Conservation (phyloP, 2,888 invertebrate genomes). For the Alviniconcha strummeri region DNA sequence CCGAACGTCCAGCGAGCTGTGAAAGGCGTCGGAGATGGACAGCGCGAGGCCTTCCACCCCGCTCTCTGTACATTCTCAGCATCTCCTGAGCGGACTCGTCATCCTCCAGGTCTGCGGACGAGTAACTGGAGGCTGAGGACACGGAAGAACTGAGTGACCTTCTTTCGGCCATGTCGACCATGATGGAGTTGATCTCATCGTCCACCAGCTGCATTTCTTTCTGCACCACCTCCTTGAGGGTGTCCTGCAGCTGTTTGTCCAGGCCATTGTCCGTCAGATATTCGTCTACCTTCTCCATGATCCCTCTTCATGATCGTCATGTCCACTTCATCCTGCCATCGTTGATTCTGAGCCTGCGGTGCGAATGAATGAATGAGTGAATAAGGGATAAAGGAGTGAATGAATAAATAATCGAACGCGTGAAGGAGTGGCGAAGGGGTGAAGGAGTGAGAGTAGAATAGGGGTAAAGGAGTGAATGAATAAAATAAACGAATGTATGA, state of each 20-base stretch:
- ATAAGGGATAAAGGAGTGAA: no score
- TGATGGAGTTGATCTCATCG: constrained; percentile 50
- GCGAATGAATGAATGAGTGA: no score
- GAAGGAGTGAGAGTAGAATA: no score
- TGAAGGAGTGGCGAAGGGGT: no score
- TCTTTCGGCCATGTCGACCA: constrained; percentile 41
- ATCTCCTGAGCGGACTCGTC: constrained; percentile 8
- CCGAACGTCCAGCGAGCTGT: no score
- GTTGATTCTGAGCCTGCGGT: neutral
- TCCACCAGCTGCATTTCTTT: constrained; percentile 49
- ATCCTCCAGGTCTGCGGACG: neutral
- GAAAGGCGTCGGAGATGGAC: no score
- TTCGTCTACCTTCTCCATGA: constrained; percentile 26
- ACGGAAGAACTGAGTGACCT: constrained; percentile 2
- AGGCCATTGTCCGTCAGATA: neutral
- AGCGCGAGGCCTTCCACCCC: neutral
- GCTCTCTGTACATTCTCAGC: neutral
- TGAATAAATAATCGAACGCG: no score
- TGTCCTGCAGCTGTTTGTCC: constrained; percentile 40
- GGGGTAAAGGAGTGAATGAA: no score
- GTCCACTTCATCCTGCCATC: constrained; percentile 39
- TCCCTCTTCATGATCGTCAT: constrained; percentile 33
- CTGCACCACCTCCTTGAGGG: constrained; percentile 43
- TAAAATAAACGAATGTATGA: no score
- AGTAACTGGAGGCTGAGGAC: neutral